These are phyloP conservation scores for Cephus sareptanus DNA, from an alignment of 2,888 invertebrate genomes.

Conservation along the genomic window DNA sequence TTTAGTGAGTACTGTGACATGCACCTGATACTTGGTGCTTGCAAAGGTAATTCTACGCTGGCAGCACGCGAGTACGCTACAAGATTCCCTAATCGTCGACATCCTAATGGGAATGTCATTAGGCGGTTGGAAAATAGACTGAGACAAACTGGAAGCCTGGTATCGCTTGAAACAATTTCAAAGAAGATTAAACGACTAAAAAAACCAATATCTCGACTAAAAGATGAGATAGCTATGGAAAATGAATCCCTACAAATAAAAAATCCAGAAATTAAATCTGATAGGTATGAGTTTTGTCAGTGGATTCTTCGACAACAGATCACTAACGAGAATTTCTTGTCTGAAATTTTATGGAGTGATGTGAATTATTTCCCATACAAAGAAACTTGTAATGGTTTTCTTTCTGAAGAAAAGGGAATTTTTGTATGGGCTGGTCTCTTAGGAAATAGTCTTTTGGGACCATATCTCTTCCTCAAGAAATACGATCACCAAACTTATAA, in stretches of 20 bases:
- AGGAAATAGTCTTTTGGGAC: background rate
- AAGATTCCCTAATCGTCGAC: background rate
- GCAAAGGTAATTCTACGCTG: background rate
- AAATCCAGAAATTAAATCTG: background rate
- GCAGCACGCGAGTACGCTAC: background rate
- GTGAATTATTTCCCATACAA: background rate
- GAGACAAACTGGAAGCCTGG: background rate
- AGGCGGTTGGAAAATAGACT: background rate
- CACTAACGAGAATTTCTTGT: background rate
- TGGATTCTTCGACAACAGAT: background rate
- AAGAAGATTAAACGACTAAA: background rate
- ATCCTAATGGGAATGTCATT: background rate
- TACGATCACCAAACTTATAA: background rate
- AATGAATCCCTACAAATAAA: background rate
- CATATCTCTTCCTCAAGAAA: background rate
- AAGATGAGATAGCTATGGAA: background rate
- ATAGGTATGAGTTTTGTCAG: background rate
- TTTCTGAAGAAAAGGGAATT: background rate
- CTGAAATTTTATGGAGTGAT: background rate
- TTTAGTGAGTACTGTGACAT: background rate
- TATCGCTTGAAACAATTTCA: background rate
- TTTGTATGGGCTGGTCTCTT: background rate
- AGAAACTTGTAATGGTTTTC: background rate
- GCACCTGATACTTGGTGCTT: background rate
- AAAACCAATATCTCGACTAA: background rate